Evolutionary conservation across 2,888 invertebrate genomes (phyloP).

Genomic region (Amiota minor): DNA sequence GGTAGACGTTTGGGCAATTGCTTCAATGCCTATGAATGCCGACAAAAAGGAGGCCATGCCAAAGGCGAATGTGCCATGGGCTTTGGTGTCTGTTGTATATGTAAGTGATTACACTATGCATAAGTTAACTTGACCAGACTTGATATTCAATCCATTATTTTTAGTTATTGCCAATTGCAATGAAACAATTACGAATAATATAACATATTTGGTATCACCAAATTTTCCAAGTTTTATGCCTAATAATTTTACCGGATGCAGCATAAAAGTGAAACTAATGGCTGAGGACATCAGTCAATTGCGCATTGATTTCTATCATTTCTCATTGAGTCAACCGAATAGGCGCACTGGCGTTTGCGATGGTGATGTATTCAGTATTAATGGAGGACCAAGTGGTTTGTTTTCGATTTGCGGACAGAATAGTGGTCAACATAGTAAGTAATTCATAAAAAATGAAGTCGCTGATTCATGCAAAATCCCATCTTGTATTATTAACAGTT

Average conservation of each 20-base stretch:
- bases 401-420: constrained; percentile 86
- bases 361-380: constrained; percentile 80
- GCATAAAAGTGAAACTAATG: constrained; percentile 82
- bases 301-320: constrained; percentile 87
- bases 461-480: background rate
- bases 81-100: constrained; percentile 89
- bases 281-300: constrained; percentile 87
- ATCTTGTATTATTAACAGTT: constrained; percentile 51
- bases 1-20: constrained; percentile 83
- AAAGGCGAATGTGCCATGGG: constrained; percentile 87
- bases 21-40: constrained; percentile 88
- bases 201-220: constrained; percentile 88
- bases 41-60: constrained; percentile 80
- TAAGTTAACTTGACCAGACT: background rate
- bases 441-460: constrained; percentile 23
- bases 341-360: constrained; percentile 85
- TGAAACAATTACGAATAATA: constrained; percentile 82
- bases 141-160: background rate
- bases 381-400: constrained; percentile 76
- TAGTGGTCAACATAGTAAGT: constrained; percentile 87
- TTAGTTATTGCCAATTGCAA: constrained; percentile 84
- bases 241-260: constrained; percentile 79
- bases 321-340: constrained; percentile 88
- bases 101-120: constrained; percentile 76
- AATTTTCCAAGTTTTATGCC: constrained; percentile 85